Conservation (phyloP, 2,113 vertebrate species). For the Macaca fascicularis region T2T-MFA8v1.1 NC_088375.1:201827501-201828000, state of each 20-base stretch:
- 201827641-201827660: neutral
- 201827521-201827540: neutral
- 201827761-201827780: neutral
- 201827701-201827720: neutral
- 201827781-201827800: neutral
- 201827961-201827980: neutral
- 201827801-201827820: neutral
- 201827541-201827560: neutral
- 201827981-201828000: neutral
- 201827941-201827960: neutral
- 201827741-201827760: neutral
- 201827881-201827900: neutral
- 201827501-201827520: neutral
- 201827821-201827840: neutral
- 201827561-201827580: neutral
- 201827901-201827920: neutral
- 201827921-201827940: neutral
- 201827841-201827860: neutral
- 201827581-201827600: neutral
- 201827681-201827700: neutral
- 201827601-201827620: neutral
- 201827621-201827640: neutral
- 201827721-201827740: neutral
- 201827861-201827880: neutral
- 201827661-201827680: neutral